A percentile compares a stretch with the other conserved stretches of the same genome.
Conservation (phyloP, 2,797 vertebrate genomes). For the Orestias chungarensis region DNA sequence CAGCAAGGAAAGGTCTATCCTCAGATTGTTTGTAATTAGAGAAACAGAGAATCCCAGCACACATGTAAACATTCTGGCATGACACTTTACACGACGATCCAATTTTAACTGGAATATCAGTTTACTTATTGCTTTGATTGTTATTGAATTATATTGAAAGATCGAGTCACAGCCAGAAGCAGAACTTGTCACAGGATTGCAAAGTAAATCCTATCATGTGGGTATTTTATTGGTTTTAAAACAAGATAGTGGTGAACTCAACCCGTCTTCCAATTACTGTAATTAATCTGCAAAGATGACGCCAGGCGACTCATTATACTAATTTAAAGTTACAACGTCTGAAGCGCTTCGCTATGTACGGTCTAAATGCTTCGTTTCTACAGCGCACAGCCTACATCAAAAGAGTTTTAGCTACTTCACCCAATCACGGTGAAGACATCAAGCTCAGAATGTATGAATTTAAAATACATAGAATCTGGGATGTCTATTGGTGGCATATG, state of each 20-base stretch:
- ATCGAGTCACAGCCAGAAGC: not conserved
- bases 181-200: not conserved
- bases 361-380: not conserved
- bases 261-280: not conserved
- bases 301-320: not conserved
- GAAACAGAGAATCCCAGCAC: constrained; percentile 29
- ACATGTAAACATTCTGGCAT: constrained; percentile 41
- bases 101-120: constrained; percentile 25
- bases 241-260: not conserved
- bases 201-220: not conserved
- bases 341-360: not conserved
- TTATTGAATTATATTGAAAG: constrained; percentile 18
- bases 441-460: not conserved
- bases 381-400: not conserved
- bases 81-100: constrained; percentile 50
- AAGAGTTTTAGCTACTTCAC: not conserved
- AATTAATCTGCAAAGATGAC: not conserved
- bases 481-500: not conserved
- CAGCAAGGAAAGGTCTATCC: constrained; percentile 29
- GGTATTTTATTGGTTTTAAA: not conserved
- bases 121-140: constrained; percentile 20
- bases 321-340: not conserved
- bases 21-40: constrained; percentile 58
- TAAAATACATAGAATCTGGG: not conserved
- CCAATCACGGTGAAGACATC: not conserved